These are phyloP conservation scores for Lepidocolaptes lacrymiger DNA, from an alignment of 2,797 vertebrate genomes.

Conservation along the genomic window DNA sequence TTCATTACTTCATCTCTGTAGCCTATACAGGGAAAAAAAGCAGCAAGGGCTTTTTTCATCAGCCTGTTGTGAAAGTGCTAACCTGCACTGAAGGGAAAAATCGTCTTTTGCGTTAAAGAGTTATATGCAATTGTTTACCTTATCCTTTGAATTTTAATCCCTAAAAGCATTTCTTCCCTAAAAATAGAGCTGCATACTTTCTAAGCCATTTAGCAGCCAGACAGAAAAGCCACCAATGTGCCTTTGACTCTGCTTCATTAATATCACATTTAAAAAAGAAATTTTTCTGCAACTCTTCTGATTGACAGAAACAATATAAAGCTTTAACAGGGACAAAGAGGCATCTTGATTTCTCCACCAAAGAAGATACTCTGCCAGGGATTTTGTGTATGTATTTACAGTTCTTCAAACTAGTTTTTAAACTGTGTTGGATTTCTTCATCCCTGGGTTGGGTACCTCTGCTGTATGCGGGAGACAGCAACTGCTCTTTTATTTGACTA, in stretches of 20 bases:
- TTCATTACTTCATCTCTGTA: not conserved
- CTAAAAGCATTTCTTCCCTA: not conserved
- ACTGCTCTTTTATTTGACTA: not conserved
- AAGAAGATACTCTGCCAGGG: not conserved
- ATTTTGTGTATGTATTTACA: not conserved
- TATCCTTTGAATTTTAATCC: constrained; percentile 36
- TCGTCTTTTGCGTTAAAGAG: fast-evolving
- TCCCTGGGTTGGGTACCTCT: not conserved
- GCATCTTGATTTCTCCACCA: not conserved
- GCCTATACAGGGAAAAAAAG: not conserved
- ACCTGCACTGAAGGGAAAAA: not conserved
- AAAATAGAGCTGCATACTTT: not conserved
- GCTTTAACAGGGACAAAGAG: not conserved
- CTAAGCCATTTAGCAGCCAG: constrained; percentile 7
- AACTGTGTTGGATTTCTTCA: not conserved
- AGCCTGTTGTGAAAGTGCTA: not conserved
- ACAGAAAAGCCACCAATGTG: not conserved
- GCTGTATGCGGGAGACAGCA: not conserved
- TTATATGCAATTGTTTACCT: constrained; percentile 16
- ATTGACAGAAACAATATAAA: not conserved
- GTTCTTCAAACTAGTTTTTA: not conserved
- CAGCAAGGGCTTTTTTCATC: not conserved
- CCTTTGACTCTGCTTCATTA: constrained; percentile 17
- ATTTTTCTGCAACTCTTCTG: not conserved
- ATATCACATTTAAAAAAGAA: not conserved